Evolutionary conservation across 1,140 invertebrate genomes (phyloP).

Genomic region (Neodiprion virginianus): DNA sequence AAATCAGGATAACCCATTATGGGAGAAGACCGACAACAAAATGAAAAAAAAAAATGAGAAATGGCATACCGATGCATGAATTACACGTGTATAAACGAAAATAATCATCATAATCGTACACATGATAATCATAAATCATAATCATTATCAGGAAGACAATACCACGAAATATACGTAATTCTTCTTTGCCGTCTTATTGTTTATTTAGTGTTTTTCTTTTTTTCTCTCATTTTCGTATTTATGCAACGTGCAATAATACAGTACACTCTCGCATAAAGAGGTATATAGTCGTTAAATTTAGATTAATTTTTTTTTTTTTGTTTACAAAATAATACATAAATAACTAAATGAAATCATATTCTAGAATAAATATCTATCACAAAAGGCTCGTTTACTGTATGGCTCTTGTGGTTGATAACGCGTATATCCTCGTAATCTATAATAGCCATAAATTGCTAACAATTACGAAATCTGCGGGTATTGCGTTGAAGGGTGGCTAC

Average conservation of each 20-base stretch:
- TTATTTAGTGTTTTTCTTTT: slow-evolving; percentile 12
- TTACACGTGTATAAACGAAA: not conserved
- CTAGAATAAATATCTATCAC: slow-evolving; percentile 62
- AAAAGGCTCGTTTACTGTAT: slow-evolving; percentile 53
- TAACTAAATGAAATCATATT: slow-evolving; percentile 23
- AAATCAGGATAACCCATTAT: not conserved
- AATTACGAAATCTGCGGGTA: not conserved
- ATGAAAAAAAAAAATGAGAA: not conserved
- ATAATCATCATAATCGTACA: slow-evolving; percentile 1
- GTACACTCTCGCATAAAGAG: no score
- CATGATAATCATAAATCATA: not conserved
- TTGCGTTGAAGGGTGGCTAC: no score
- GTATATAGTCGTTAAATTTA: not conserved
- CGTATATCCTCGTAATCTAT: not conserved
- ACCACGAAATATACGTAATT: not conserved
- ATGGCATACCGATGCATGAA: not conserved
- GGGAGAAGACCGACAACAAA: not conserved
- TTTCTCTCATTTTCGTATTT: slow-evolving; percentile 17
- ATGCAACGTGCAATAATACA: not conserved
- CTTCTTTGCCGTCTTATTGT: not conserved
- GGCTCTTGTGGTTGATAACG: slow-evolving; percentile 8
- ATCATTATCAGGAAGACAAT: not conserved
- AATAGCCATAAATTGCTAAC: not conserved
- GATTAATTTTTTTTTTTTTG: slow-evolving; percentile 1
- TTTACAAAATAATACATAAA: slow-evolving; percentile 19